Evolutionary conservation across 2,888 invertebrate genomes (phyloP).

Genomic region (Drosophila putrida): DNA sequence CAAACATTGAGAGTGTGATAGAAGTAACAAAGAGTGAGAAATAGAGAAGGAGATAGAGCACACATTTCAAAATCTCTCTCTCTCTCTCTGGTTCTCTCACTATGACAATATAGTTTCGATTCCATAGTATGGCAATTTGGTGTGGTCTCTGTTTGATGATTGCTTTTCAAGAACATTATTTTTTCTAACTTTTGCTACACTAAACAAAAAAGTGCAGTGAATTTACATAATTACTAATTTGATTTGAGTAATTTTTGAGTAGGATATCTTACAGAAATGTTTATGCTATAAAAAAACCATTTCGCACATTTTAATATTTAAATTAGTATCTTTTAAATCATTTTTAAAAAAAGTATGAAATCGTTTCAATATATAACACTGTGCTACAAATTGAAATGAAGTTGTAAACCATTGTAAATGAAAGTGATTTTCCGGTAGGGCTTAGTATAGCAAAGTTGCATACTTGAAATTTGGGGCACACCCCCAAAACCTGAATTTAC

Average conservation of each 20-base stretch:
- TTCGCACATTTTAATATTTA: no score
- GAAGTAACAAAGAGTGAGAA: conserved; percentile 26
- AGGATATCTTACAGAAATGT: not conserved
- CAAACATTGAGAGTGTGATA: conserved; percentile 50
- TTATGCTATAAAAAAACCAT: no score
- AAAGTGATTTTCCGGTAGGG: no score
- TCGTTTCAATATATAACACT: no score
- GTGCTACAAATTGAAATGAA: no score
- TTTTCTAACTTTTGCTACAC: conserved; percentile 9
- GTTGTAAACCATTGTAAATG: no score
- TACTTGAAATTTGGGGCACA: no score
- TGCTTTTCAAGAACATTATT: conserved; percentile 51
- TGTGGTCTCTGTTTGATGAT: conserved; percentile 28
- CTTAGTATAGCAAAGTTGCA: no score
- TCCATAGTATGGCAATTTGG: conserved; percentile 39
- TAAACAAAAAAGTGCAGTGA: not conserved
- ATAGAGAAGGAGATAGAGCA: not conserved
- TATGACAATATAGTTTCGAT: conserved; percentile 37
- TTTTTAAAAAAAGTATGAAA: no score
- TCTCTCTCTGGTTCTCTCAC: conserved; percentile 7
- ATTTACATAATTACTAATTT: not conserved
- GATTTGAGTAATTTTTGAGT: not conserved
- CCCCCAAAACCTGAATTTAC: no score
- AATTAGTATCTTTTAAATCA: no score
- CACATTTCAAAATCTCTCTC: not conserved